Base-by-base conservation (phyloP, 2,888 invertebrate species). In the Amaurobius ferox region DNA sequence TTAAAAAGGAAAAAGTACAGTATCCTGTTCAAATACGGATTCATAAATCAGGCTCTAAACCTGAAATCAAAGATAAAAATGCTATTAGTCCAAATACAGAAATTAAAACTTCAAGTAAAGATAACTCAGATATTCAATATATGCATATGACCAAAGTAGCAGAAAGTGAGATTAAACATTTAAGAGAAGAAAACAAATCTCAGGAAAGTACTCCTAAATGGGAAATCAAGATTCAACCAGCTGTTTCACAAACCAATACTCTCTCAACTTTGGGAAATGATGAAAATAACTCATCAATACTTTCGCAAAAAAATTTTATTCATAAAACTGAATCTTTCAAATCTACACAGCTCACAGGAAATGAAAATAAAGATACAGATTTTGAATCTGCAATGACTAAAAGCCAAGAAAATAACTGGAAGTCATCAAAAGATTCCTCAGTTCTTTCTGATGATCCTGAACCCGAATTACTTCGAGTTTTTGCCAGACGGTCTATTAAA, bases 401-500 rank as follows among this genome's bases (percentile, higher is more conserved):
- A 66, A 35, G 23, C 39, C 30, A 72, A 68, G 86, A 86, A 40
- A 73, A 39, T 32, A 61, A 28, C 23, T 66, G 64, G 61, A 64
- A 39, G 72, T 23, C 39, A n/a, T 23, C 29, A 16, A 80, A 77
- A 66, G 76, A 76, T 16, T 16, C 44, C 23, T 19, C 67, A 23
- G 30, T 70, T 55, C 11, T 64, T 7, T 72, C 77, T 78, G 95
- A 95, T 80, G 94, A 95, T 40, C 79, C 79, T 35, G 95, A 95
- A 90, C 95, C 95, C 0, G 95, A 95, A 91, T 90, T 95, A 9
- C 94, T 95, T 94, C 95, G 95, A 91, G 96, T 96, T 0, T 96
- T 96, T 90, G 95, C 95, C 0, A 92, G 96, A 62, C 92, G 95
- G 80, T 96, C 95, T n/a, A 92, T 96, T 0, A 96, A 96, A 91